Conservation (phyloP, 2,888 invertebrate genomes). For the Drosophila quasianomalipes region DNA sequence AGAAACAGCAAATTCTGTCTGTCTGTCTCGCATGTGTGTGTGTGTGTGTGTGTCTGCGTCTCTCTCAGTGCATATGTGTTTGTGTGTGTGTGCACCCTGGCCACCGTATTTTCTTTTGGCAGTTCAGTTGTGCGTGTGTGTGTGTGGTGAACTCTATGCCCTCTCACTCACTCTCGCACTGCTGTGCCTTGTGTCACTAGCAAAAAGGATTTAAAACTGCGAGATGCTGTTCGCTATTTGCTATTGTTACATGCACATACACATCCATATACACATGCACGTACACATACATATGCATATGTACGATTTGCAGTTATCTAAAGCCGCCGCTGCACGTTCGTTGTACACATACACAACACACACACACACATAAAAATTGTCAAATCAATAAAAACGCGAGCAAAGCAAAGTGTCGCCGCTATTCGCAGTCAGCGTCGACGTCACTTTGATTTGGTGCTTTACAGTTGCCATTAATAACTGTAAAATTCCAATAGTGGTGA, state of each 20-base stretch:
- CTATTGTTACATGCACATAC: conserved; percentile 24
- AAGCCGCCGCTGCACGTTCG: conserved; percentile 38
- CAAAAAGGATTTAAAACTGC: conserved; percentile 57
- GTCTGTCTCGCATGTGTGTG: conserved; percentile 33
- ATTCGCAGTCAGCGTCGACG: conserved; percentile 14
- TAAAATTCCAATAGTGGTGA: conserved; percentile 41
- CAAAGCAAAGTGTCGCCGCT: conserved; percentile 50
- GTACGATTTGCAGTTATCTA: conserved; percentile 55
- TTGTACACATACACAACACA: conserved; percentile 14
- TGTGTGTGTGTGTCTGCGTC: conserved; percentile 13
- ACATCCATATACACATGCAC: conserved; percentile 5
- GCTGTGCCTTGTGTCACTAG: conserved; percentile 12
- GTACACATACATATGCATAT: neutral
- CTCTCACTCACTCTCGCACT: conserved; percentile 27
- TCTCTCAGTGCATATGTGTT: conserved; percentile 13
- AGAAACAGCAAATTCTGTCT: conserved; percentile 48
- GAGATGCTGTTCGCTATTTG: conserved; percentile 48
- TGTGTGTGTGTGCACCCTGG: conserved; percentile 49
- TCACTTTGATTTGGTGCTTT: conserved; percentile 21
- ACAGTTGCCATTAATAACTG: conserved; percentile 48
- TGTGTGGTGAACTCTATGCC: conserved; percentile 59
- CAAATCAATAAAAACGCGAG: conserved; percentile 67
- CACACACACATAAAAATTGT: conserved; percentile 41
- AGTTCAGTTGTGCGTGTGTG: conserved; percentile 45
- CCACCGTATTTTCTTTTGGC: conserved; percentile 73